Evolutionary conservation across 2,797 vertebrate genomes (phyloP).

Genomic region (Rhynchotus rufescens): DNA sequence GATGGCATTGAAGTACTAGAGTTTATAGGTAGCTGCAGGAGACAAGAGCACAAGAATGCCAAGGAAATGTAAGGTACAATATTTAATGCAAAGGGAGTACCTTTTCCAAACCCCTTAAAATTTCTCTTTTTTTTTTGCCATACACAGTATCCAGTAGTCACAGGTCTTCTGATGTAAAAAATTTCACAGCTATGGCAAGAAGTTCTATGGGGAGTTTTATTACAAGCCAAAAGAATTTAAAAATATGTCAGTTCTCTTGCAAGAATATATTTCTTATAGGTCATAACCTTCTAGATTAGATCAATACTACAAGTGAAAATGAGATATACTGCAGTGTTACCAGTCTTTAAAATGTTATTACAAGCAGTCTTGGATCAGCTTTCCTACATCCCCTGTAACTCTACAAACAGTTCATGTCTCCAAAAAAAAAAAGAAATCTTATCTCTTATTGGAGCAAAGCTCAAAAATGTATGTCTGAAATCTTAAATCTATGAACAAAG

Average conservation of each 20-base stretch:
- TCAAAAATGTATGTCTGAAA: not conserved
- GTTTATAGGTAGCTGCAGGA: constrained; percentile 54
- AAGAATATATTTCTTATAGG: not conserved
- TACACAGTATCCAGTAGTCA: not conserved
- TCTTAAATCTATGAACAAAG: not conserved
- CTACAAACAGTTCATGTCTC: not conserved
- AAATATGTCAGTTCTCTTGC: not conserved
- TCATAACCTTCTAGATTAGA: not conserved
- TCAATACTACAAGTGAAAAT: not conserved
- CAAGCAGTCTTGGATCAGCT: not conserved
- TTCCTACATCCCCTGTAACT: not conserved
- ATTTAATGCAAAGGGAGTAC: constrained; percentile 36
- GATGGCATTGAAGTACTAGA: not conserved
- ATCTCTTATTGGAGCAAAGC: not conserved
- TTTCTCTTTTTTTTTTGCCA: constrained; percentile 19
- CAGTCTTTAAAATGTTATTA: not conserved
- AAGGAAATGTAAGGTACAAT: not conserved
- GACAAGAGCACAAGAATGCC: constrained; percentile 24
- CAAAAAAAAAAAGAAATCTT: not conserved
- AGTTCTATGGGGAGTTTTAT: not conserved
- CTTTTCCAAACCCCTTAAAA: constrained; percentile 3
- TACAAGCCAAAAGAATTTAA: not conserved
- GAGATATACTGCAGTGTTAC: not conserved
- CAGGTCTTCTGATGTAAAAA: not conserved
- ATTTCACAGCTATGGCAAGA: not conserved